Percentiles rank a stretch among this genome's conserved stretches.
Conservation (phyloP, 2,888 invertebrate species). For the Meliscaeva auricollis region DNA sequence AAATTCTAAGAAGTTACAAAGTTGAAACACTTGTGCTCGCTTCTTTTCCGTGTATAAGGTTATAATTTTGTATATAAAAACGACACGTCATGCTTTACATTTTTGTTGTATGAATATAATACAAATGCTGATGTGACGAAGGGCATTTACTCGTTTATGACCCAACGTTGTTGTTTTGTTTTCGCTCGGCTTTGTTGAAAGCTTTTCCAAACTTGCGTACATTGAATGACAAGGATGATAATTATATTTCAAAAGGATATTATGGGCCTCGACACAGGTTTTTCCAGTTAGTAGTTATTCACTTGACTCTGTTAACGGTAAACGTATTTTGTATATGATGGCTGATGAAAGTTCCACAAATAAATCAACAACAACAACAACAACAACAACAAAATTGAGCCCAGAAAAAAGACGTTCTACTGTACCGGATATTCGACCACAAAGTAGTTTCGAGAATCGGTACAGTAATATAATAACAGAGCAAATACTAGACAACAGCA, state of each 20-base stretch:
- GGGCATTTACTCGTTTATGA: conserved; percentile 63
- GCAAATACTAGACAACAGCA: conserved; percentile 83
- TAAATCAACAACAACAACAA: conserved; percentile 1
- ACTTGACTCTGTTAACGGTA: conserved; percentile 43
- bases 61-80: too few relatives aligned
- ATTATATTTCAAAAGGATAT: conserved; percentile 51
- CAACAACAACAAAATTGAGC: conserved; percentile 21
- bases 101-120: too few relatives aligned
- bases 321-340: conserved; percentile 31
- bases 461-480: conserved; percentile 83
- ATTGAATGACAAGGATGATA: conserved; percentile 43
- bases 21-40: too few relatives aligned
- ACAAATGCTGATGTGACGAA: conserved; percentile 44
- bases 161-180: conserved; percentile 37
- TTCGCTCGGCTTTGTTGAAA: conserved; percentile 21
- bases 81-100: too few relatives aligned
- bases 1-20: too few relatives aligned
- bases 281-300: conserved; percentile 47
- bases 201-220: conserved; percentile 73
- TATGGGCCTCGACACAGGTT: conserved; percentile 14
- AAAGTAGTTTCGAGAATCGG: conserved; percentile 83
- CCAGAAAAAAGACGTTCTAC: conserved; percentile 72
- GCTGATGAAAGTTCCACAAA: conserved; percentile 34
- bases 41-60: too few relatives aligned
- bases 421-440: conserved; percentile 77